Base-by-base conservation (phyloP, 1,140 invertebrate genomes). In the Saccostrea glomerata region DNA sequence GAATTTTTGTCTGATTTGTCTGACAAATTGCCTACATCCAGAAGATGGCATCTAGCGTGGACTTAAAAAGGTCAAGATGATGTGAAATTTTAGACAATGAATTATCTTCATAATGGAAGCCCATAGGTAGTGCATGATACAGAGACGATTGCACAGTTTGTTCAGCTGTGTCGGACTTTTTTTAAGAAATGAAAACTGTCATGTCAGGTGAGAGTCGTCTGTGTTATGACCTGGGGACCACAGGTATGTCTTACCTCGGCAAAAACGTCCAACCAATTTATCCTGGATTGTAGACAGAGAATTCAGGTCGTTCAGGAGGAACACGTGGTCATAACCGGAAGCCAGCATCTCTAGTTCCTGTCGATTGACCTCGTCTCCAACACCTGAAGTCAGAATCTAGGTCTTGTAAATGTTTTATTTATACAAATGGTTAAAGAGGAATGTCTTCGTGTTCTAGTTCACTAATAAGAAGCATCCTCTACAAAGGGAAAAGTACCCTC, bases 281-380 rank as follows among this genome's bases (percentile, higher is more conserved):
- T 70, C 85, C 20, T 36, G 63, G 20, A 86, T 70, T 23, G 20
- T 9, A 36, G 60, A 70, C 7, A 86, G 85, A 70, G 85, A 54
- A 23, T 86, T 63, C 25, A 86, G n/a, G 54, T 86, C 54, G 13
- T 70, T 86, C 2, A 86, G 60, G 20, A 70, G 60, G 30, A 54
- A 86, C 15, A 86, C 85, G 30, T 86, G 85, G 25, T 86, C 70
- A 56, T 40, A 70, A 63, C 60, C 63, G 13, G 60, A 23, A n/a
- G 85, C 85, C 40, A 86, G 40, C 85, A 86, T 86, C n/a, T 63
- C 85, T 17, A 86, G 25, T 30, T 86, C 85, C 12, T 86, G 30
- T 20, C 70, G 63, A 20, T 86, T 86, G 11, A 86, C 63, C n/a
- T 63, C 85, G 23, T 86, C 85, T 3, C 85, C 85, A 70, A 86